phyloP scores from a whole-genome alignment of 2,113 vertebrate species.

The Eretmochelys imbricata region DNA sequence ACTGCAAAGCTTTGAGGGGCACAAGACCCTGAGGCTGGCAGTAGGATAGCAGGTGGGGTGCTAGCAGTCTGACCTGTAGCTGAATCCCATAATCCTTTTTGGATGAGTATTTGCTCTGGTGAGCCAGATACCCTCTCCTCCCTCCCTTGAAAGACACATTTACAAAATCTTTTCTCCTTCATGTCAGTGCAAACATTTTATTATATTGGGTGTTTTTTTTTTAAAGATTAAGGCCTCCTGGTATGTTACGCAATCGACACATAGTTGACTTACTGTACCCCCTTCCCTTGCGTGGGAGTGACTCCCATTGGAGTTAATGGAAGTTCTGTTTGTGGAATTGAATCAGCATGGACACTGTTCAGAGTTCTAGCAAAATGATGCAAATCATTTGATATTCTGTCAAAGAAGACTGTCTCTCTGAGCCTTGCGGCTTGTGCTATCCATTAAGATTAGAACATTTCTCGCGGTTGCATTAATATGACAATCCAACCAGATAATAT shows the following conservation, averaged over 20 bases:
- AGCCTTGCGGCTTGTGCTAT: neutral
- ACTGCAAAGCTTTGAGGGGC: neutral
- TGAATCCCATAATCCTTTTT: constrained; percentile 16
- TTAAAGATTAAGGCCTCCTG: neutral
- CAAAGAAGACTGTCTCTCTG: neutral
- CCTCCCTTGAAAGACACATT: neutral
- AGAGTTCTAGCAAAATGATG: neutral
- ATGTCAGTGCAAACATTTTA: neutral
- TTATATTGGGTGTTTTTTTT: neutral
- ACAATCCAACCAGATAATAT: neutral
- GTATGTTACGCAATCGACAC: neutral
- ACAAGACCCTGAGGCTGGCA: neutral
- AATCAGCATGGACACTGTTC: neutral
- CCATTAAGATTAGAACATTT: neutral
- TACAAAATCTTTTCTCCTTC: neutral
- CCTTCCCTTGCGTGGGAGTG: neutral
- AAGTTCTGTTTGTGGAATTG: neutral
- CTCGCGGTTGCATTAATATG: neutral
- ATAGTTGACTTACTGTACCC: neutral
- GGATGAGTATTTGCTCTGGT: neutral
- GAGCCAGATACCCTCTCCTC: neutral
- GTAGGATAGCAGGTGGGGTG: neutral
- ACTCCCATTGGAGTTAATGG: neutral
- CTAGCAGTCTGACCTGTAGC: neutral
- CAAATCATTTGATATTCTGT: neutral